Evolutionary conservation across 2,113 vertebrate genomes (phyloP), one percentile per base, ranked within the genome.

Genomic region (Chrysochloris asiatica): DNA sequence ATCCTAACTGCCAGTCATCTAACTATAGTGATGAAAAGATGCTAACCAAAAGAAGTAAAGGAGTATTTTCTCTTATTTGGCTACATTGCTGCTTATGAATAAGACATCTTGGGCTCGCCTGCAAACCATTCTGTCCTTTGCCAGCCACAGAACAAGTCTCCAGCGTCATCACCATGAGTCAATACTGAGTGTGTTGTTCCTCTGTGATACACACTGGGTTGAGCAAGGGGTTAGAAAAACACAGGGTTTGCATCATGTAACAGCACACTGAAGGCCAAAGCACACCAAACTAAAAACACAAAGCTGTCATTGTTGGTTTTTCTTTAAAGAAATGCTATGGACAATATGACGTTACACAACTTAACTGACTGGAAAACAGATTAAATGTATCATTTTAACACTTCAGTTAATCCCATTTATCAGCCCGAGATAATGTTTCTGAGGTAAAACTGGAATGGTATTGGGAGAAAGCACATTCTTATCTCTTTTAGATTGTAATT

Each of bases 11-110:
- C 2, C 67, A 84, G 41, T 94, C 73, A 73, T 24, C 69, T 52
- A 91, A 69, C 83, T 59, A 45, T 81, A 81, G 47, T 93, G 0
- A 2, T 22, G 38, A 69, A 88, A 61, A 80, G 65, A 43, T 89
- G 59, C 88, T 72, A 91, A 84, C 78, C 59, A 73, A 61, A 89
- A 94, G 14, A 83, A 85, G 75, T 47, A 90, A 89, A 85, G 56
- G 81, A 89, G 14, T 30, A 0, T 89, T 96, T 96, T 47, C 50
- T 56, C 14, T 95, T 94, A 41, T 33, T 86, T 78, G 69, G 67
- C 24, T 43, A 47, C 47, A 8, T 54, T n/a, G 84, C 26, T 3
- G 0, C 30, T 28, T 43, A 21, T 76, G 48, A 59, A 75, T 21
- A 84, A 38, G 41, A 50, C 90, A 80, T 71, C 22, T 52, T 14